Conservation (phyloP, 1,140 invertebrate species). For the Bombus cullumanus region DNA sequence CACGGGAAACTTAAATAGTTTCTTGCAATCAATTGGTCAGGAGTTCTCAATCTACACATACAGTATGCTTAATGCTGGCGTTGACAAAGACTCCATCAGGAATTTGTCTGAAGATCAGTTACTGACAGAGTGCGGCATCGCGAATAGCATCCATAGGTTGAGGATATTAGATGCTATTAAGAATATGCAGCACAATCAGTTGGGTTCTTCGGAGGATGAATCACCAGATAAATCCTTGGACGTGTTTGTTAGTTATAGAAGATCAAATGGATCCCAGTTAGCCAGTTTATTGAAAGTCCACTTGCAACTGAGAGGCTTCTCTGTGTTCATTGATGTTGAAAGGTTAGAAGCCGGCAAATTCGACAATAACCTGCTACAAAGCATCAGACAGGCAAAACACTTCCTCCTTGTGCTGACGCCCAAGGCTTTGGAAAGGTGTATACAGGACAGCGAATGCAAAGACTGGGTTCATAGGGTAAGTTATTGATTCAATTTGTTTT, state of each 20-base stretch:
- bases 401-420: conserved; percentile 98
- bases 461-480: conserved; percentile 99
- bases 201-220: conserved; percentile 87
- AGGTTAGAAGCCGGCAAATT: conserved; percentile 98
- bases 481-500: conserved; percentile 44
- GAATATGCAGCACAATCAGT: conserved; percentile 86
- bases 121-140: conserved; percentile 93
- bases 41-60: conserved; percentile 99
- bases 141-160: conserved; percentile 96
- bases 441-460: conserved; percentile 95
- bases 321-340: conserved; percentile 98
- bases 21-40: conserved; percentile 92
- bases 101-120: conserved; percentile 96
- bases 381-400: conserved; percentile 97
- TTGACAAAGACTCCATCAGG: conserved; percentile 93
- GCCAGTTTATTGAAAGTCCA: conserved; percentile 97
- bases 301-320: conserved; percentile 95
- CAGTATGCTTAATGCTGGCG: conserved; percentile 96
- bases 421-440: conserved; percentile 96
- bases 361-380: conserved; percentile 98
- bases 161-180: conserved; percentile 95
- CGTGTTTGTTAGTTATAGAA: conserved; percentile 98
- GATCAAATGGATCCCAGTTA: conserved; percentile 98
- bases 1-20: conserved; percentile 94
- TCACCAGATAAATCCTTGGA: conserved; percentile 94